Evolutionary conservation across 2,888 invertebrate species (phyloP).

Genomic region (Embidobia sp.): DNA sequence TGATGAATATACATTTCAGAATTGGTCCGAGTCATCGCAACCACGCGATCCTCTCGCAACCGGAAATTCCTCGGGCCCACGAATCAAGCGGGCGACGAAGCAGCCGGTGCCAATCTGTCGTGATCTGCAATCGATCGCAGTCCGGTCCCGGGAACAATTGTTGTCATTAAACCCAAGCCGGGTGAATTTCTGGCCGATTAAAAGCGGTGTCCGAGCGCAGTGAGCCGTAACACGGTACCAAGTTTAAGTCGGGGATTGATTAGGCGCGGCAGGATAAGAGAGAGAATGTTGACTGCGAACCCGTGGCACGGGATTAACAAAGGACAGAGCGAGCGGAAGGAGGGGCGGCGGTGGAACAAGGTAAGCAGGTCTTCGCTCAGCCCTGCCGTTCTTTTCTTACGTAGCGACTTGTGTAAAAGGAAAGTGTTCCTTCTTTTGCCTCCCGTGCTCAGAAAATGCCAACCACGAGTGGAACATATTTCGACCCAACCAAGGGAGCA

Average conservation of each 20-base stretch:
- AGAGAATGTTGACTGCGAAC: conserved; percentile 76
- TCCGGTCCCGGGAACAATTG: conserved; percentile 32
- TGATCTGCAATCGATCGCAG: conserved; percentile 31
- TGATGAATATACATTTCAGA: too few species aligned
- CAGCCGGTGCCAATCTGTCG: conserved; percentile 37
- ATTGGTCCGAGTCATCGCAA: too few species aligned
- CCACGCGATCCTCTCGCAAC: too few species aligned
- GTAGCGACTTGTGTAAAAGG: conserved; percentile 56
- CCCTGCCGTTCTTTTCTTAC: conserved; percentile 52
- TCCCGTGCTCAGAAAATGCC: conserved; percentile 16
- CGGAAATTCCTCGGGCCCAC: conserved; percentile 33
- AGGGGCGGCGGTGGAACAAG: conserved; percentile 83
- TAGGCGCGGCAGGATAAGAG: conserved; percentile 60
- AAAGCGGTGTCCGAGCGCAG: conserved; percentile 44
- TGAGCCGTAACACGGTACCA: conserved; percentile 46
- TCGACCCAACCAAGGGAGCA: neutral
- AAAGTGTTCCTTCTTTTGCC: conserved; percentile 59
- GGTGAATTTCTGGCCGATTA: conserved; percentile 46
- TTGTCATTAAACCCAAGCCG: conserved; percentile 30
- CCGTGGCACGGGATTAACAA: conserved; percentile 64
- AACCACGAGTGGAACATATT: neutral
- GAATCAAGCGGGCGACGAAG: too few species aligned
- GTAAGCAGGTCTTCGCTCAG: conserved; percentile 81
- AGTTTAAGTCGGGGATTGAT: conserved; percentile 46
- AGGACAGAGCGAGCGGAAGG: conserved; percentile 79